Evolutionary conservation across 2,888 invertebrate species (phyloP), one percentile per base, ranked within the genome.

Genomic region (Dicyrtomina minuta): DNA sequence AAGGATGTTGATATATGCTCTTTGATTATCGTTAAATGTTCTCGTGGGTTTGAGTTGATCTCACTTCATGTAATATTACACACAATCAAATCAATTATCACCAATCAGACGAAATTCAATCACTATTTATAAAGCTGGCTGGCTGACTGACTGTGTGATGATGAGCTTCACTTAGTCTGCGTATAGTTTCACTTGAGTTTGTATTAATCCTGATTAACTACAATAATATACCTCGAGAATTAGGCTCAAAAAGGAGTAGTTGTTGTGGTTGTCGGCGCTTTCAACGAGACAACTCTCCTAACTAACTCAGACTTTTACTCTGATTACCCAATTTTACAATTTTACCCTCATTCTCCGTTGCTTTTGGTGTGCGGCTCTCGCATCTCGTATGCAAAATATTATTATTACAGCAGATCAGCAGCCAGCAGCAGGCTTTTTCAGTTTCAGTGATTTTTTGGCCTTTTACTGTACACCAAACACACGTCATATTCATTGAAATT

Each of bases 41-140:
- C n/a, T n/a, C 58, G 20, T 64, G 53, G 58, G 56, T 67, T 67
- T 59, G 44, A 24, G 39, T 59, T 59, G 49, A 56, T 66, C 55
- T 66, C 56, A 56, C 43, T 46, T 56, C 58, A 46, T 17, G 53
- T 44, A 68, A 60, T 66, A 61, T 68, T 49, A 67, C 66, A 62
- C 66, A 64, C 74, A 77, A 76, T 76, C 76, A 77, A 76, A 76
- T 76, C 77, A 77, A 77, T 77, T 77, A 77, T 75, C 75, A 74
- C 77, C 77, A 77, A 77, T 77, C 75, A 77, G 76, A 67, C 74
- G 69, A 75, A 77, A 76, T 77, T 77, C 77, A 75, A 76, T 76
- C 77, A 77, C 74, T 76, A 74, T 75, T 75, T 73, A 73, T 67
- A 69, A 58, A 66, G 46, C 46, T 10, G 15, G 13, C 53, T 53